Conservation (phyloP, 2,888 invertebrate genomes). For the Orthosia gothica region DNA sequence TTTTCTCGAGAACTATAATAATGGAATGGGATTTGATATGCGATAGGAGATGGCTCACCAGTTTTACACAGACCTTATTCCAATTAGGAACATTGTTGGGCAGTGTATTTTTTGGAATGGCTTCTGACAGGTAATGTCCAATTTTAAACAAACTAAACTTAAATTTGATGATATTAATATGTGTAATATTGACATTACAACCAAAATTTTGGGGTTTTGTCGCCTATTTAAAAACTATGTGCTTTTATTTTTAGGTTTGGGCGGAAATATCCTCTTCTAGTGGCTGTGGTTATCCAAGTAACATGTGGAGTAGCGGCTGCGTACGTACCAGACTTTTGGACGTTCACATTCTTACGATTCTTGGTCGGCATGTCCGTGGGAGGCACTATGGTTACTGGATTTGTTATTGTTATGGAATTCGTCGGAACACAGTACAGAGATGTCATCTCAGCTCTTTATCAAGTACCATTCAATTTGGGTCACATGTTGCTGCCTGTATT, state of each 20-base stretch:
- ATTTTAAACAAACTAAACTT: not conserved
- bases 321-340: slow-evolving; percentile 92
- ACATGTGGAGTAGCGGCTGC: slow-evolving; percentile 93
- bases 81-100: slow-evolving; percentile 95
- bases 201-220: not conserved
- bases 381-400: slow-evolving; percentile 94
- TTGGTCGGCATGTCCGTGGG: slow-evolving; percentile 94
- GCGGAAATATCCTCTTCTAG: slow-evolving; percentile 93
- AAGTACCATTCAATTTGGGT: slow-evolving; percentile 93
- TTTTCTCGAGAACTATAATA: slow-evolving; percentile 94
- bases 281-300: slow-evolving; percentile 94
- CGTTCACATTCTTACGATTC: slow-evolving; percentile 93
- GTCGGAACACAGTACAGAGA: slow-evolving; percentile 92
- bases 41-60: slow-evolving; percentile 92
- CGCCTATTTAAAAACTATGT: not conserved
- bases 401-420: slow-evolving; percentile 93
- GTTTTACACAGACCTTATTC: slow-evolving; percentile 94
- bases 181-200: not conserved
- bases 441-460: slow-evolving; percentile 92
- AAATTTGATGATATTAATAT: not conserved
- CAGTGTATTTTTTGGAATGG: slow-evolving; percentile 94
- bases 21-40: slow-evolving; percentile 95
- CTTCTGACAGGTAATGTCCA: slow-evolving; percentile 93
- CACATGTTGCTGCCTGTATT: slow-evolving; percentile 92
- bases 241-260: slow-evolving; percentile 92